Conservation (phyloP, 2,797 vertebrate genomes). For the Hypotaenidia okinawae region DNA sequence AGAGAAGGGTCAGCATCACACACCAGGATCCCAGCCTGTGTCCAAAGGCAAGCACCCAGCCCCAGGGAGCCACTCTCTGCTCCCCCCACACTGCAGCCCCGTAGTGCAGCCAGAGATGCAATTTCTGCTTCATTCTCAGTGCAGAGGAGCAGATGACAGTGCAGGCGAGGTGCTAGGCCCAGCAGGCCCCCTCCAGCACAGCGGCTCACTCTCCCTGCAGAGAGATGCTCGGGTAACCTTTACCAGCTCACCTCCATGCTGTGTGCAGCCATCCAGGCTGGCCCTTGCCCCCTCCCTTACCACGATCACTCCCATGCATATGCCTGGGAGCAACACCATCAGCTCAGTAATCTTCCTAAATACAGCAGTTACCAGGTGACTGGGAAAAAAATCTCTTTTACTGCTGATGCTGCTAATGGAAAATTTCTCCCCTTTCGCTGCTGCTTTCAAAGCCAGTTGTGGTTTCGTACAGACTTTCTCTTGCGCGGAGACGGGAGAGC, state of each 20-base stretch:
- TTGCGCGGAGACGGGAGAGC: background rate
- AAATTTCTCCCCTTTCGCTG: slow-evolving; percentile 73
- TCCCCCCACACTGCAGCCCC: background rate
- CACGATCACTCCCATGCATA: background rate
- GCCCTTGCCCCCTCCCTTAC: background rate
- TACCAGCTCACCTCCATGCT: background rate
- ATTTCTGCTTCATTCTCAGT: background rate
- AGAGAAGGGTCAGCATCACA: background rate
- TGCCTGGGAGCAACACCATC: slow-evolving; percentile 39
- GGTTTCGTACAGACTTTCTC: slow-evolving; percentile 51
- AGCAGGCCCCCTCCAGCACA: background rate
- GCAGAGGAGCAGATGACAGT: background rate
- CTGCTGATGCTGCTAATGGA: slow-evolving; percentile 80
- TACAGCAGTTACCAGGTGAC: slow-evolving; percentile 77
- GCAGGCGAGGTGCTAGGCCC: background rate
- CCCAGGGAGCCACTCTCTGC: fast-evolving
- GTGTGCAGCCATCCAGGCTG: fast-evolving
- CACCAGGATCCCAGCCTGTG: background rate
- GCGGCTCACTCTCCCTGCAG: background rate
- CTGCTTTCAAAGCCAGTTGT: slow-evolving; percentile 60
- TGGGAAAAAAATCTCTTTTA: slow-evolving; percentile 74
- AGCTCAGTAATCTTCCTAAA: slow-evolving; percentile 74
- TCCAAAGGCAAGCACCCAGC: background rate
- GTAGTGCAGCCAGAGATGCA: background rate
- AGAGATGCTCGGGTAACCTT: background rate